phyloP scores from a whole-genome alignment of 2,888 invertebrate species.

The Standfussiana lucernea region DNA sequence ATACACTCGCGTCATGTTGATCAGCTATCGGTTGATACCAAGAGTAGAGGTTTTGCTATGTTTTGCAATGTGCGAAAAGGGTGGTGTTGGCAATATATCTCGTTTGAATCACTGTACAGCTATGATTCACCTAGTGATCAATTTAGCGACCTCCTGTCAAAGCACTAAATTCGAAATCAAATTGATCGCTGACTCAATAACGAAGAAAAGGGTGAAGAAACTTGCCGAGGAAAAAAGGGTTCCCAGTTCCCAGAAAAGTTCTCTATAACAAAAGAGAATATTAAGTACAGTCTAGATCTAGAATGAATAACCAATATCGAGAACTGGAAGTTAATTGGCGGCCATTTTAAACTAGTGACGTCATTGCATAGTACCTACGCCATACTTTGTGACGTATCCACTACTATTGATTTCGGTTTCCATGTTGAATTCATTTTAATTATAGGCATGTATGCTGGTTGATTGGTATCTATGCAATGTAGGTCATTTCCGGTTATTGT shows the following conservation, averaged over 20 bases:
- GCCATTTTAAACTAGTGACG: conserved; percentile 27
- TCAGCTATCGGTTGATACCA: not conserved
- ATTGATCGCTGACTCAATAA: not conserved
- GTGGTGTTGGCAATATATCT: not conserved
- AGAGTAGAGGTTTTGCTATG: not conserved
- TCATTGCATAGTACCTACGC: conserved; percentile 8
- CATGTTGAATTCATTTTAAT: conserved; percentile 1
- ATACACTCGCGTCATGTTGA: not conserved
- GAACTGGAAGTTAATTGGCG: not conserved
- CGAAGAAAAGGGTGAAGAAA: not conserved
- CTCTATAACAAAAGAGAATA: not conserved
- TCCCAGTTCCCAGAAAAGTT: not conserved
- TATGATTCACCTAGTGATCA: not conserved
- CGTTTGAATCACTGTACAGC: not conserved
- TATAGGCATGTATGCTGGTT: not conserved
- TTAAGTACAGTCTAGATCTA: not conserved
- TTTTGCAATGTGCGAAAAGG: not conserved
- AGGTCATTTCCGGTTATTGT: not conserved
- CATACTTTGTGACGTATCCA: conserved; percentile 25
- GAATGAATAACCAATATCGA: not conserved
- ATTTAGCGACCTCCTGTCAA: not conserved
- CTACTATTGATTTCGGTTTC: conserved; percentile 12
- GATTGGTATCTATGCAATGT: conserved; percentile 6
- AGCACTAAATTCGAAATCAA: not conserved
- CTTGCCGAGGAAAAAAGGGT: not conserved